Base-by-base conservation (phyloP, 2,113 vertebrate genomes). In the Platysternon megacephalum region DNA sequence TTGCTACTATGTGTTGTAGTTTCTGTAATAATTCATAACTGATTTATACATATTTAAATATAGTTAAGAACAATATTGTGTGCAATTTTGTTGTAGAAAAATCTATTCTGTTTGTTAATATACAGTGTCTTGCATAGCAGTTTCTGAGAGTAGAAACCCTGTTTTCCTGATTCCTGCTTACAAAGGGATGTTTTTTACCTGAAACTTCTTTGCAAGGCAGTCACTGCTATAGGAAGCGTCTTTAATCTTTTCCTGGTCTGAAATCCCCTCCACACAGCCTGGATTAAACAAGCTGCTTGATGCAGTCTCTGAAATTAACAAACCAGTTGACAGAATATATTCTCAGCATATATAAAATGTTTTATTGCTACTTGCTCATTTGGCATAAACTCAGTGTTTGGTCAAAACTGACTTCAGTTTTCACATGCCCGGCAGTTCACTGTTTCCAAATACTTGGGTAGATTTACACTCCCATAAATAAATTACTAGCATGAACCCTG, bases 181-280 rank as follows among this genome's bases (percentile, higher is more conserved):
- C n/a, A 82, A 90, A 91, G 9, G 12, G 53, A 51, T 29, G 8
- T 8, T 85, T 9, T 84, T 95, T 96, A 99, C 99, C 99, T 99
- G 98, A 99, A 99, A 97, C 96, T 99, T 82, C 99, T 99, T 97
- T 99, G 99, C 97, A 99, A 98, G 48, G 91, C 48, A 51, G 97
- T 98, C 80, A 99, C 98, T 5, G 98, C 99, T 96, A 98, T 97
- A 46, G 97, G 98, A 35, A 99, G 99, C 85, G 97, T 99, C 98
- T 98, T 99, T 89, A 99, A 95, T 96, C 99, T 98, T 87, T 97
- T 98, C 85, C 99, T 98, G 46, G 98, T 99, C 96, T 96, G 98
- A 97, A 98, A 98, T 84, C 99, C 99, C 81, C 98, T 98, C 99
- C 99, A 99, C 0, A 86, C 95, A 76, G 99, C 99, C 97, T 99